Percentiles rank a stretch among this genome's conserved stretches.
Conservation (phyloP, 2,888 invertebrate species). For the Cosmopolites sordidus region DNA sequence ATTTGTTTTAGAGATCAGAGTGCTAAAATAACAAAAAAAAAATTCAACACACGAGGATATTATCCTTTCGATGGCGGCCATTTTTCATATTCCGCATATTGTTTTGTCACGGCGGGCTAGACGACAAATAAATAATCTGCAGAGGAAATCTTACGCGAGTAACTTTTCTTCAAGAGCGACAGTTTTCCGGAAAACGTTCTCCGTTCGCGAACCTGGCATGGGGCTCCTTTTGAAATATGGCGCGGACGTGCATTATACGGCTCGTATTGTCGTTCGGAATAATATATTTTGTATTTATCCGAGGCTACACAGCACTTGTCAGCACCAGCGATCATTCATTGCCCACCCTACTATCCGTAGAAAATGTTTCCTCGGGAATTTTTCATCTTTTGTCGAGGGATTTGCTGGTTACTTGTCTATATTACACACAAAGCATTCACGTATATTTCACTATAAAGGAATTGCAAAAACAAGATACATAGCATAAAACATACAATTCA, state of each 20-base stretch:
- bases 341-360: slow-evolving; percentile 21
- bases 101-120: slow-evolving; percentile 21
- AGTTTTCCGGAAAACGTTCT: slow-evolving; percentile 26
- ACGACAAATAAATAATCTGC: slow-evolving; percentile 30
- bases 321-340: slow-evolving; percentile 44
- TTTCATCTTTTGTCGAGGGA: slow-evolving; percentile 1
- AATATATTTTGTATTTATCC: slow-evolving; percentile 32
- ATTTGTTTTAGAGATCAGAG: too few relatives aligned
- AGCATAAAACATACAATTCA: too few relatives aligned
- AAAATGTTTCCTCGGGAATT: slow-evolving; percentile 6
- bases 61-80: not conserved
- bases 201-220: slow-evolving; percentile 22
- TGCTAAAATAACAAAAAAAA: not conserved
- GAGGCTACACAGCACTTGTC: slow-evolving; percentile 35
- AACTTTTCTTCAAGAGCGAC: slow-evolving; percentile 25
- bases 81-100: slow-evolving; percentile 28
- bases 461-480: too few relatives aligned
- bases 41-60: not conserved
- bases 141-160: slow-evolving; percentile 26
- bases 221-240: slow-evolving; percentile 34
- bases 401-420: too few relatives aligned
- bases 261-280: slow-evolving; percentile 34
- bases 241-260: slow-evolving; percentile 36
- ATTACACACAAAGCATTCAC: too few relatives aligned
- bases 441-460: too few relatives aligned